A percentile compares a stretch with the other conserved stretches of the same genome.
Conservation (phyloP, 2,113 vertebrate species). For the Nycticryphes semicollaris region DNA sequence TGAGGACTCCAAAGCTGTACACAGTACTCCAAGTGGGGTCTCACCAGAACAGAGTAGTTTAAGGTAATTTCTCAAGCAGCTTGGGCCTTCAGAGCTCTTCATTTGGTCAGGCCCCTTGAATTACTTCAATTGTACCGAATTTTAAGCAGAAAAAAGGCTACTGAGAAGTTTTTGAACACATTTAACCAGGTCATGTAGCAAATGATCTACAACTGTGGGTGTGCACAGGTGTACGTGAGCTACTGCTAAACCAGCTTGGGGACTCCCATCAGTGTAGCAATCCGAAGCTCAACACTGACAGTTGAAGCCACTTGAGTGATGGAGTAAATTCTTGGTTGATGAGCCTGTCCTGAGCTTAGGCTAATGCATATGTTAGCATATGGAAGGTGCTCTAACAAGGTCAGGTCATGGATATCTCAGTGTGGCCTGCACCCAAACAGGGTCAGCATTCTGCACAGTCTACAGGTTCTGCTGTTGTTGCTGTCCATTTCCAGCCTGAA, state of each 20-base stretch:
- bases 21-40: no score
- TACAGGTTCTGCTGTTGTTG: not conserved
- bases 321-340: not conserved
- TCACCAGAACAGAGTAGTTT: not conserved
- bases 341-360: not conserved
- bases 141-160: not conserved
- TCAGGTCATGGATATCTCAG: not conserved
- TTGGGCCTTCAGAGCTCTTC: not conserved
- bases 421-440: not conserved
- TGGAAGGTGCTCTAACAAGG: not conserved
- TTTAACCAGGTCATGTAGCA: not conserved
- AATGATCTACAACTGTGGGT: fast-evolving
- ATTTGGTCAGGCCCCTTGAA: not conserved
- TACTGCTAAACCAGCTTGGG: not conserved
- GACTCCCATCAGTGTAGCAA: not conserved
- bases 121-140: not conserved
- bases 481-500: not conserved
- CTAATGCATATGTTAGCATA: not conserved
- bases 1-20: no score
- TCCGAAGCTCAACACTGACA: not conserved
- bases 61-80: not conserved
- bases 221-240: not conserved
- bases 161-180: not conserved
- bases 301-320: not conserved
- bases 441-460: not conserved